Base-by-base conservation (phyloP, 2,888 invertebrate species). In the Thera obeliscata region DNA sequence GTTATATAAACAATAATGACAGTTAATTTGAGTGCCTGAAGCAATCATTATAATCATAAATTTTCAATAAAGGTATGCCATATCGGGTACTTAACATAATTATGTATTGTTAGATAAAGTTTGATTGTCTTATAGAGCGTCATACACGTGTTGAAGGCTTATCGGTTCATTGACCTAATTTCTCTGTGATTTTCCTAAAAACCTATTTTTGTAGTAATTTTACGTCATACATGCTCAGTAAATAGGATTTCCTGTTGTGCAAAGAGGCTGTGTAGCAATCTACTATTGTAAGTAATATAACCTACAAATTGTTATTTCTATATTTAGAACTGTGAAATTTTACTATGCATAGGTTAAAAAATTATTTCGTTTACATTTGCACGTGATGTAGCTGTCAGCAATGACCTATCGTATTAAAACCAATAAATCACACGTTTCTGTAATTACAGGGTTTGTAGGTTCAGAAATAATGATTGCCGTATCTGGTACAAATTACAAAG, bases 161-260 rank as follows among this genome's bases (percentile, higher is more conserved):
- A 79, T 77, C 72, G 70, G 82, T 76, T 81, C 70, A 80, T 76
- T 77, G 77, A 79, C 78, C 80, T 73, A 59, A 61, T 67, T 69
- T 61, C 35, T 4, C 43, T n/a, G 64, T 67, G 35, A 64, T 70
- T 68, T 73, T 64, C 69, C 63, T 66, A 54, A 8, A 38, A 55
- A 46, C 9, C 9, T 46, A 48, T 61, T 61, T 61, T 56, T 49
- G 54, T 52, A 43, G 12, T 9, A 9, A 22, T 48, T 9, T 62
- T 48, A 62, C 22, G n/a, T 38, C 41, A 56, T 46, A 46, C 43
- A 41, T 5, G 3, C 7, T 41, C 7, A 41, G 5, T 5, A 22
- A 22, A 22, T 22, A 22, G 22, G 22, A 22, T 22, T 22, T 22
- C 22, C 22, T 22, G 22, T 22, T 22, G 22, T 22, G 22, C 22